Evolutionary conservation across 2,888 invertebrate species (phyloP).

Genomic region (Flexamia atlantica): DNA sequence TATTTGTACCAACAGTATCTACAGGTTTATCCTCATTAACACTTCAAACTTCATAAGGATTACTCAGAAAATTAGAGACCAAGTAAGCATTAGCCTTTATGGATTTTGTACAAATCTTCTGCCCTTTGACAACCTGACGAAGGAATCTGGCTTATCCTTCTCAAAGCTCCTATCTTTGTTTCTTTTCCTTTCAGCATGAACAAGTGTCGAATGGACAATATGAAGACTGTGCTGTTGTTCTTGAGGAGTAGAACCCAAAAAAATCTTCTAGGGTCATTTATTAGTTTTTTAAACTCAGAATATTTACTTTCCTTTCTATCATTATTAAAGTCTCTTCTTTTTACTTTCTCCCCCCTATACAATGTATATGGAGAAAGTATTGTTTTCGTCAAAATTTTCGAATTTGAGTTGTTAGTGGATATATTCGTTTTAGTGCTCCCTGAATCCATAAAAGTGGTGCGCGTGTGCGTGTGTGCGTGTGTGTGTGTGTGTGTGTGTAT

Average conservation of each 20-base stretch:
- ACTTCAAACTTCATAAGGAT: not conserved
- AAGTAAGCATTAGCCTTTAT: not conserved
- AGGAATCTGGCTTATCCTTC: not conserved
- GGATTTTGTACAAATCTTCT: not conserved
- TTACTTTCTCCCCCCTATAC: too few relatives aligned
- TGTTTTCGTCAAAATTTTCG: too few relatives aligned
- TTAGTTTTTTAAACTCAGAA: not conserved
- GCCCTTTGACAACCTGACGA: not conserved
- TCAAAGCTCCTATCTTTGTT: not conserved
- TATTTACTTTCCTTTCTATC: not conserved
- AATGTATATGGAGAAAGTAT: too few relatives aligned
- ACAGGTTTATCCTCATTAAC: not conserved
- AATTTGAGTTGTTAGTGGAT: too few relatives aligned
- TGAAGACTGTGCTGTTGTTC: not conserved
- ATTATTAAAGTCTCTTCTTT: conserved; percentile 1
- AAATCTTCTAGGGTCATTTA: not conserved
- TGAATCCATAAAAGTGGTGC: too few relatives aligned
- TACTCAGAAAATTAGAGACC: not conserved
- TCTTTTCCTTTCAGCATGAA: not conserved
- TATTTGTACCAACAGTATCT: not conserved
- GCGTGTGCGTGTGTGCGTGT: too few relatives aligned
- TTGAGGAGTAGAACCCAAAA: not conserved
- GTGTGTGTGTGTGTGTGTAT: too few relatives aligned
- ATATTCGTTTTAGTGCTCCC: too few relatives aligned
- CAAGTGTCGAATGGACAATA: not conserved